A percentile compares a stretch with the other conserved stretches of the same genome.
phyloP scores from a whole-genome alignment of 2,113 vertebrate species.

The Chaenogobius annularis region DNA sequence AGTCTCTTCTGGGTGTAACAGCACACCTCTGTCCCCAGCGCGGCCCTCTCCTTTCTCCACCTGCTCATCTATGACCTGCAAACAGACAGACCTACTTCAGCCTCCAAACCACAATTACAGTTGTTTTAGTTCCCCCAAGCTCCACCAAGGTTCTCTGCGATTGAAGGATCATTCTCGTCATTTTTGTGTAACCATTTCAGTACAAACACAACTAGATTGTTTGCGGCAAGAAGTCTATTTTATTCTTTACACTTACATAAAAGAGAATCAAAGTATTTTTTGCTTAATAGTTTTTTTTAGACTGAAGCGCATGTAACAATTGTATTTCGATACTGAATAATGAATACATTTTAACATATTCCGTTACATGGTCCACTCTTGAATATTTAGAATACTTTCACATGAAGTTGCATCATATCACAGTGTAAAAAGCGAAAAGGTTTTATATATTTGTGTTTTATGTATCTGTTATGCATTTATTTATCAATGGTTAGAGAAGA shows the following conservation, averaged over 20 bases:
- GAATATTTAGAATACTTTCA: no score
- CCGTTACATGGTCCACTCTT: no score
- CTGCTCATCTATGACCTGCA: slow-evolving; percentile 80
- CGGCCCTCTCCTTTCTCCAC: slow-evolving; percentile 76
- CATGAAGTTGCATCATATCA: no score
- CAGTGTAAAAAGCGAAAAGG: no score
- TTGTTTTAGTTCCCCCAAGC: background rate
- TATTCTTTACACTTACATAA: background rate
- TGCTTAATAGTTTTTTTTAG: background rate
- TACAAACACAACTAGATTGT: background rate
- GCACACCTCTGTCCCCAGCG: slow-evolving; percentile 23
- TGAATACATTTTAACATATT: no score
- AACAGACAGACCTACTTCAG: slow-evolving; percentile 19
- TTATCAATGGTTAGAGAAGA: no score
- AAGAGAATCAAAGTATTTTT: background rate
- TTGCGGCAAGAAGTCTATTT: background rate
- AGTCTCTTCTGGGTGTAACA: slow-evolving; percentile 41
- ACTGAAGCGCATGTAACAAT: no score
- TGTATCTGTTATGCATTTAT: no score
- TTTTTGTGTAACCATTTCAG: background rate
- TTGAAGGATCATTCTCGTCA: background rate
- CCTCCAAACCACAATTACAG: background rate
- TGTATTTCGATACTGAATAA: background rate
- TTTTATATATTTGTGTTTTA: no score
- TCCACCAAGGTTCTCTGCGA: background rate